Base-by-base conservation (phyloP, 1,140 invertebrate genomes). In the Gonatopus flavifemur region DNA sequence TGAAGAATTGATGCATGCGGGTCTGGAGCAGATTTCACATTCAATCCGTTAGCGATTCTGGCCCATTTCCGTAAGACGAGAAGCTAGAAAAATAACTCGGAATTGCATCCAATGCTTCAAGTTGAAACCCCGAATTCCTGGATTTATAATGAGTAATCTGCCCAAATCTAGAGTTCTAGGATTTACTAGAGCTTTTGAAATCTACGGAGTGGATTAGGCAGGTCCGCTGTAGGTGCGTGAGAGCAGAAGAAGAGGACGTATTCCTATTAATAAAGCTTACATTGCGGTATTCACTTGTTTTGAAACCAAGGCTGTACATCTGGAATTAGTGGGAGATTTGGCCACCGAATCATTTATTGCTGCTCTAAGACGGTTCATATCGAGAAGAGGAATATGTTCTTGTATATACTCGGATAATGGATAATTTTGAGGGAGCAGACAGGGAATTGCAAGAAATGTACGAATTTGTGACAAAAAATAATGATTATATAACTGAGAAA, bases 21-120 rank as follows among this genome's bases (percentile, higher is more conserved):
- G 70, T 10, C 64, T 69, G 4, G 64, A 72, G 41, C 41, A 58
- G 0, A 25, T 72, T 3, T 49, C 70, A 0, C 31, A 57, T 7
- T 16, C 50, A 1, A 19, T 74, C 4, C 46, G 56, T 1, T 25
- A 59, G 31, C 25, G 25, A 19, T 64, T 59, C 21, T 75, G 70
- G 71, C 53, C 59, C 0, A 20, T 74, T 13, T 35, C 50, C 3
- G 69, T 68, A 25, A 48, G 57, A 21, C 58, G 48, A 28, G 41
- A 59, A 47, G 37, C 55, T 2, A 51, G 54, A 41, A 44, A 49
- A 13, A 30, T 59, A 43, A 55, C 66, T 16, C 32, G 45, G 3
- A 63, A 44, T 19, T 79, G 76, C 49, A 47, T 77, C 9, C 55
- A 16, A 16, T 78, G 74, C 51, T 59, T 43, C 35, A 25, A 59